phyloP scores from a whole-genome alignment of 2,113 vertebrate species.

The Rhinopithecus roxellana region DNA sequence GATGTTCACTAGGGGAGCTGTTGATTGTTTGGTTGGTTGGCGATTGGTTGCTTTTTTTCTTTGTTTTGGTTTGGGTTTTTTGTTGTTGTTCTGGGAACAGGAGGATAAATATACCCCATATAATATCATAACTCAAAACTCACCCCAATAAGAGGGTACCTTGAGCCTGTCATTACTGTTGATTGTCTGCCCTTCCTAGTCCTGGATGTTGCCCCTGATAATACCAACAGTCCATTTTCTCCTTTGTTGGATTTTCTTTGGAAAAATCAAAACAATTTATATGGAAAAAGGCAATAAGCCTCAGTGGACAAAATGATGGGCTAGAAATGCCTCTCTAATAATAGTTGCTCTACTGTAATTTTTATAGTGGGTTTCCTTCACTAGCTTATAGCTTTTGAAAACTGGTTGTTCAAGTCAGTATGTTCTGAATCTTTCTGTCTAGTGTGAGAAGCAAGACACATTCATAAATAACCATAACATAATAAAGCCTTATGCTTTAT shows the following conservation, averaged over 20 bases:
- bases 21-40: neutral
- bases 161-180: neutral
- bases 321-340: neutral
- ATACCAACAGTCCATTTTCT: neutral
- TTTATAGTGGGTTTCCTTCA: neutral
- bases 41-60: neutral
- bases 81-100: neutral
- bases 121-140: conserved; percentile 25
- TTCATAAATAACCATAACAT: neutral
- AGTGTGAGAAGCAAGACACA: neutral
- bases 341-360: neutral
- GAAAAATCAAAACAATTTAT: neutral
- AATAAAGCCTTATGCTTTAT: neutral
- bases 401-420: neutral
- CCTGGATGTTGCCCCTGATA: neutral
- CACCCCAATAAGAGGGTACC: neutral
- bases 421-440: neutral
- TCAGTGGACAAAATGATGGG: neutral
- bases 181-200: neutral
- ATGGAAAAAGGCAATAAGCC: neutral
- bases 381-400: neutral
- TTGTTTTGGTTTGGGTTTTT: neutral
- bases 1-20: neutral
- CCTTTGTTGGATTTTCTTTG: neutral
- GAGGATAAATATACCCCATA: neutral